phyloP scores from a whole-genome alignment of 2,888 invertebrate species.

The Steinernema hermaphroditum region DNA sequence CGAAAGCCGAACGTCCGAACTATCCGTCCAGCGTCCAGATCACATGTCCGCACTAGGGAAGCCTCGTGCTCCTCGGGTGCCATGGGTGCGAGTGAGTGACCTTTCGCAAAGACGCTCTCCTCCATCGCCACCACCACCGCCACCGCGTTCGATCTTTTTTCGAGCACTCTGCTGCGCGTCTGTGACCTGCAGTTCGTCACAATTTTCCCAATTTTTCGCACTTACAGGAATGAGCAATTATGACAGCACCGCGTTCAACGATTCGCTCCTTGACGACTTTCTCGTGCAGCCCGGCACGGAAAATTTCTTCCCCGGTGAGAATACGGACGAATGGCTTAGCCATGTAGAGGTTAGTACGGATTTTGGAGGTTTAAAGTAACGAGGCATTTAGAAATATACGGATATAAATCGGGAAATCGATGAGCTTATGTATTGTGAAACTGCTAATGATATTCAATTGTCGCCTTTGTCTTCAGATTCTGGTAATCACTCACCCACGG shows the following conservation, averaged over 20 bases:
- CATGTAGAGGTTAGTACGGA: neutral
- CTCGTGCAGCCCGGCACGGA: slow-evolving; percentile 13
- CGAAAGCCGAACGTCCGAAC: slow-evolving; percentile 1
- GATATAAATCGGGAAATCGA: slow-evolving; percentile 27
- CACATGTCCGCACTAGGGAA: neutral
- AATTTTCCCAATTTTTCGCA: neutral
- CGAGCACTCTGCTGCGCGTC: neutral
- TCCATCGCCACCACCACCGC: too few species aligned
- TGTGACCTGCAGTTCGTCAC: neutral
- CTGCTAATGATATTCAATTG: slow-evolving; percentile 30
- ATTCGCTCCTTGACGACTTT: slow-evolving; percentile 5
- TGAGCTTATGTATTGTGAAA: slow-evolving; percentile 17
- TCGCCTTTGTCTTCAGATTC: slow-evolving; percentile 41
- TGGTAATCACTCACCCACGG: slow-evolving; percentile 43
- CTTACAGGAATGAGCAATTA: slow-evolving; percentile 25
- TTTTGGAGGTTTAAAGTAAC: neutral
- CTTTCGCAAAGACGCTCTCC: neutral
- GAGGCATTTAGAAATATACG: neutral
- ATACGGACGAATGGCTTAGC: slow-evolving; percentile 14
- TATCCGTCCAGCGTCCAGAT: neutral
- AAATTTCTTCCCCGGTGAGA: slow-evolving; percentile 14
- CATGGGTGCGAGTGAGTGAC: slow-evolving; percentile 27
- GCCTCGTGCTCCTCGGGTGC: neutral
- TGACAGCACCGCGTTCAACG: slow-evolving; percentile 19
- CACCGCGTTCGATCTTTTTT: neutral